A percentile compares a stretch with the other conserved stretches of the same genome.
phyloP scores from a whole-genome alignment of 64 coral and sea anemone species.

The Stichodactyla mertensii region DNA sequence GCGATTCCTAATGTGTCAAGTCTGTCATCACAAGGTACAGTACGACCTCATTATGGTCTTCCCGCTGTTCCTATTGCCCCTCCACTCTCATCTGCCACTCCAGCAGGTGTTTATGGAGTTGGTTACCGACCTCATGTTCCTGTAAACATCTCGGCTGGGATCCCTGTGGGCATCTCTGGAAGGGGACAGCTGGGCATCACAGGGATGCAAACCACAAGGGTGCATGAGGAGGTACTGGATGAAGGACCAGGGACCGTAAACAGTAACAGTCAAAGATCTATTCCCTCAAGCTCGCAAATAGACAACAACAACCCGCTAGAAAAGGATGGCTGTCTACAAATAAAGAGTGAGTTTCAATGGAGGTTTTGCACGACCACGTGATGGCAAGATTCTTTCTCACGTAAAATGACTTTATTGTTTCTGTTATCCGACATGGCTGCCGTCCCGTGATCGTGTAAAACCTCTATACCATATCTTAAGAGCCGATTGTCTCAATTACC shows the following conservation, averaged over 20 bases:
- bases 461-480: no score
- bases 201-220: background rate
- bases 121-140: background rate
- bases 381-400: no score
- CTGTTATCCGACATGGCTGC: no score
- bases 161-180: background rate
- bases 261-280: background rate
- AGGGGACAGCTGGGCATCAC: background rate
- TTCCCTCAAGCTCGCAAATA: background rate
- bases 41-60: background rate
- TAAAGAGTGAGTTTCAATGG: no score
- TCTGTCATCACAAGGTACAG: background rate
- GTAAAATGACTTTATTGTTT: no score
- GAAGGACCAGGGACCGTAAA: background rate
- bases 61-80: background rate
- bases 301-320: background rate
- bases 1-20: background rate
- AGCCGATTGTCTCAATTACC: no score
- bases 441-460: no score
- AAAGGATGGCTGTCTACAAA: background rate
- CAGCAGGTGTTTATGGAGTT: background rate
- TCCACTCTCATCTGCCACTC: background rate
- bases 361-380: no score
- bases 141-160: conserved; percentile 5
- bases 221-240: background rate